Base-by-base conservation (phyloP, 64 coral and sea anemone genomes). In the Dendrophyllia cribrosa region DNA sequence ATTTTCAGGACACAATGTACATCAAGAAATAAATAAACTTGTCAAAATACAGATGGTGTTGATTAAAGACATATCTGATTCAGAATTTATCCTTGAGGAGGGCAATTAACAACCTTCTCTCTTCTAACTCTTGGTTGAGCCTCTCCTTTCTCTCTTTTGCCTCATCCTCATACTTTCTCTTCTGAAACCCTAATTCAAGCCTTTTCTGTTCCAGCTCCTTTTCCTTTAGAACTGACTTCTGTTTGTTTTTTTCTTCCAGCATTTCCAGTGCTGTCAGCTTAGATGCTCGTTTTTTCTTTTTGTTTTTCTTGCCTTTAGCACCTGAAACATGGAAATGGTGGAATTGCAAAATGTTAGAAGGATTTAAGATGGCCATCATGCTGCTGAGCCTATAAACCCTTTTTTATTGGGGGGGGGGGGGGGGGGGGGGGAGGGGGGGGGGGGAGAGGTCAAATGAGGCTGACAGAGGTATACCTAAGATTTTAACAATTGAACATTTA, bases 21-120 rank as follows among this genome's bases (percentile, higher is more conserved):
- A 69, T 69, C 66, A 69, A 69, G n/a, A 69, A 69, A 69, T 69
- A 69, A 34, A 69, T 59, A 59, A 59, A 59, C 56, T 59, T 59
- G 56, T 59, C 56, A 59, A 59, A 59, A 59, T 59, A 59, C 56
- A 59, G 56, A 59, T 59, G 56, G 56, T 69, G 11, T 69, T 69
- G 66, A 69, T 69, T 69, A 69, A 69, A 69, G n/a, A 69, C 66
- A 69, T 69, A 69, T n/a, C n/a, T n/a, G n/a, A n/a, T n/a, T 69
- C 66, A 69, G 66, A 69, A 23, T 69, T 69, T 34, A 69, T 69
- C n/a, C 66, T 69, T 69, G 66, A 69, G 66, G 66, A 69, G 66
- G 66, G 66, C 66, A 69, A 69, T 24, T 69, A 69, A 69, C 66
- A 69, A 69, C 66, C 66, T 69, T 69, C 66, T 69, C 66, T 69